Base-by-base conservation (phyloP, 53 echinoderm and acorn worm genomes). In the Pentamera pediparva region DNA sequence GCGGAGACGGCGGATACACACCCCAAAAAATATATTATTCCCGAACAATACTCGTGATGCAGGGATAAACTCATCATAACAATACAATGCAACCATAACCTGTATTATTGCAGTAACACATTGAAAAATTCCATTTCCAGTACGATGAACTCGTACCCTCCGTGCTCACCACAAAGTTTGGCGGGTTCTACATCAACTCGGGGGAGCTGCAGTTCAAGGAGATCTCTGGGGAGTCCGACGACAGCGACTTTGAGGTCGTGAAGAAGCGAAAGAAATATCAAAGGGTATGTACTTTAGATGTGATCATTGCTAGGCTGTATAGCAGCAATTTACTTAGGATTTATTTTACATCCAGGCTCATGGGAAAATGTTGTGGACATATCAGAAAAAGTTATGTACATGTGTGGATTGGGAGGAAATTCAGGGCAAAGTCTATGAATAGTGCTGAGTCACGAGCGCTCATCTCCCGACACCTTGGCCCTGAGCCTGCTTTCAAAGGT, bases 131-230 rank as follows among this genome's bases (percentile, higher is more conserved):
- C 32, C 6, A 31, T 5, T 6, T 57, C 10, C 71, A 98, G 98
- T 98, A 98, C 81, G 98, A 98, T 73, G 98, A 98, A 64, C 56
- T 98, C 21, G 91, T 98, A 6, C 98, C 98, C 6, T 80, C 89
- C 11, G 89, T 85, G 21, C 79, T 98, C 12, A 91, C 91, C 24
- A 98, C 98, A 35, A 91, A 92, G 76, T 81, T 92, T 39, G 98
- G 98, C 20, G 98, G 98, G 20, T 98, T 98, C 76, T 98, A 98
- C 76, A 98, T 98, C 86, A 98, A 98, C 72, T 84, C 89, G 51
- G 98, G 98, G 6, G 85, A 86, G 69, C 89, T 98, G 5, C 79
- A 98, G 32, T 98, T 98, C 77, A 85, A 82, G 58, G 91, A 91
- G 60, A 83, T 89, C 21, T 88, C 89, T 15, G 90, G 83, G 38